These are phyloP conservation scores for Solenodon paradoxus DNA, from an alignment of 2,113 vertebrate genomes.

Conservation along the genomic window DNA sequence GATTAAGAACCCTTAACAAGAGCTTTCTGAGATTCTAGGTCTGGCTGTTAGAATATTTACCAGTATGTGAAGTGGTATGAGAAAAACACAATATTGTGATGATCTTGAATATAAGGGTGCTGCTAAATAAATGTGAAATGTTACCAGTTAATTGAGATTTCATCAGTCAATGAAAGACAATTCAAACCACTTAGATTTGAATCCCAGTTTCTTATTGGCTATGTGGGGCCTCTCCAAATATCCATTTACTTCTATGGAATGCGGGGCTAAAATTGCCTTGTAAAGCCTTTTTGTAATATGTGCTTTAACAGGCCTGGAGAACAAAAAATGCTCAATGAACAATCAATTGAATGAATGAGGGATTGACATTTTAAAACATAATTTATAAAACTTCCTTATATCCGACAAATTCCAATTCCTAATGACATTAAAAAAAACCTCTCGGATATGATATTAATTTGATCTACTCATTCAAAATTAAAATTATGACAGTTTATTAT, in stretches of 20 bases:
- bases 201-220: background rate
- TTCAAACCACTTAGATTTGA: background rate
- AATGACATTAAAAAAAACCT: background rate
- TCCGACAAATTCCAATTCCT: background rate
- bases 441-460: background rate
- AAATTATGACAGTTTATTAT: background rate
- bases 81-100: background rate
- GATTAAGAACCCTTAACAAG: background rate
- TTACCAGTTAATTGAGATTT: background rate
- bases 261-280: background rate
- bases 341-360: background rate
- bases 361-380: background rate
- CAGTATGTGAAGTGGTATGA: background rate
- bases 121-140: background rate
- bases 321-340: background rate
- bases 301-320: background rate
- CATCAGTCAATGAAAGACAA: background rate
- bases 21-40: background rate
- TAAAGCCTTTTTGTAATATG: background rate
- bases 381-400: background rate
- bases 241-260: background rate
- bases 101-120: background rate
- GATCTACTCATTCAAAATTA: background rate
- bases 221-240: background rate
- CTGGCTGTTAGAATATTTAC: background rate